These are phyloP conservation scores for Caranx ignobilis DNA, from an alignment of 2,113 vertebrate species.

Conservation along the genomic window DNA sequence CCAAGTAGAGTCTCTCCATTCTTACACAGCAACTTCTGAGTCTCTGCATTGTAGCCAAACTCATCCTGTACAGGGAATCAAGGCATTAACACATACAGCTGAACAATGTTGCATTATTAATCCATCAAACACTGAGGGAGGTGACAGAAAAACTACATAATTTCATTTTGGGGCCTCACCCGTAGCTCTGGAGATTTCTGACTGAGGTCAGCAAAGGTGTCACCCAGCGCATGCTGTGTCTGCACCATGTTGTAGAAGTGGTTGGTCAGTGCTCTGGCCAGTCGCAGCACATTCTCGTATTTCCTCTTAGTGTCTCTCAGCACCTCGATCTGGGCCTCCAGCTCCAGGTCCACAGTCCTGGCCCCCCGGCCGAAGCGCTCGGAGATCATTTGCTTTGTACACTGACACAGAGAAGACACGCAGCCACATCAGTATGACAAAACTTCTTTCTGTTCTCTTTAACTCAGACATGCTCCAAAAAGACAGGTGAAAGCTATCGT, in stretches of 20 bases:
- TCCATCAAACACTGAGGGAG: not conserved
- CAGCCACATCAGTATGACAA: not conserved
- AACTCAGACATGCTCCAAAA: not conserved
- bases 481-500: not conserved
- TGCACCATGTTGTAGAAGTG: conserved; percentile 99
- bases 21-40: conserved; percentile 96
- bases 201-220: conserved; percentile 97
- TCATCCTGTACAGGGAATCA: conserved; percentile 87
- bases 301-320: conserved; percentile 96
- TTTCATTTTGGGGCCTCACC: conserved; percentile 72
- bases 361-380: conserved; percentile 96
- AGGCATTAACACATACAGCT: not conserved
- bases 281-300: conserved; percentile 92
- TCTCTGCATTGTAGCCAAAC: conserved; percentile 98
- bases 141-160: not conserved
- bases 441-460: not conserved
- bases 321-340: conserved; percentile 97
- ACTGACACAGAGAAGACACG: conserved; percentile 78
- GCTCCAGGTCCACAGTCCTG: conserved; percentile 94
- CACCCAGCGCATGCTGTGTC: conserved; percentile 95
- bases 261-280: conserved; percentile 91
- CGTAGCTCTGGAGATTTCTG: conserved; percentile 98
- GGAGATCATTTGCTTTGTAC: conserved; percentile 95
- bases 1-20: conserved; percentile 96
- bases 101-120: not conserved